Percentiles rank a stretch among this genome's conserved stretches.
phyloP scores from a whole-genome alignment of 2,113 vertebrate genomes.

The Ailurus styani region DNA sequence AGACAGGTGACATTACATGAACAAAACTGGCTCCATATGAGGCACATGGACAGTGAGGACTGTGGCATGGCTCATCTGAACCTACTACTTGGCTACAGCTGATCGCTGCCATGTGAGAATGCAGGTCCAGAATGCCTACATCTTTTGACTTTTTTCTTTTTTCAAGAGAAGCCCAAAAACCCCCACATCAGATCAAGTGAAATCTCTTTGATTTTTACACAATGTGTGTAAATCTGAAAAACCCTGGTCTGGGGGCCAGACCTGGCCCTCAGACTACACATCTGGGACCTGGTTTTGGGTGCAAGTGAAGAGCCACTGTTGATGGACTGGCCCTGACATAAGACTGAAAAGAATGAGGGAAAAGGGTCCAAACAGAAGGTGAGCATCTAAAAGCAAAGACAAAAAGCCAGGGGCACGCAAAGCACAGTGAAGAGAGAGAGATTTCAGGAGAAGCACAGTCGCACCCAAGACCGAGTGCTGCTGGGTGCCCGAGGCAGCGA shows the following conservation, averaged over 20 bases:
- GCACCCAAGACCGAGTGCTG: not conserved
- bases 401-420: not conserved
- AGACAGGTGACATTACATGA: not conserved
- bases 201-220: not conserved
- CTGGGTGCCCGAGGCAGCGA: not conserved
- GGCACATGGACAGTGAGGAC: not conserved
- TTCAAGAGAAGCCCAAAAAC: conserved; percentile 33
- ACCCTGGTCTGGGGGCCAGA: not conserved
- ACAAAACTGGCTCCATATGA: not conserved
- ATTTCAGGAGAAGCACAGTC: not conserved
- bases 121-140: not conserved
- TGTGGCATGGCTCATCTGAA: not conserved
- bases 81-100: not conserved
- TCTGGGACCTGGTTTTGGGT: not conserved
- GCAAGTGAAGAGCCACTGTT: not conserved
- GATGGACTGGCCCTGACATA: not conserved
- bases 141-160: not conserved
- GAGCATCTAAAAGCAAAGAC: not conserved
- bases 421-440: not conserved
- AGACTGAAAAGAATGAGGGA: not conserved
- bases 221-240: not conserved
- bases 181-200: not conserved
- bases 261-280: not conserved
- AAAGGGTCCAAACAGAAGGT: not conserved
- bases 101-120: not conserved